phyloP scores from a whole-genome alignment of 2,888 invertebrate species.

The Mesoligia furuncula region DNA sequence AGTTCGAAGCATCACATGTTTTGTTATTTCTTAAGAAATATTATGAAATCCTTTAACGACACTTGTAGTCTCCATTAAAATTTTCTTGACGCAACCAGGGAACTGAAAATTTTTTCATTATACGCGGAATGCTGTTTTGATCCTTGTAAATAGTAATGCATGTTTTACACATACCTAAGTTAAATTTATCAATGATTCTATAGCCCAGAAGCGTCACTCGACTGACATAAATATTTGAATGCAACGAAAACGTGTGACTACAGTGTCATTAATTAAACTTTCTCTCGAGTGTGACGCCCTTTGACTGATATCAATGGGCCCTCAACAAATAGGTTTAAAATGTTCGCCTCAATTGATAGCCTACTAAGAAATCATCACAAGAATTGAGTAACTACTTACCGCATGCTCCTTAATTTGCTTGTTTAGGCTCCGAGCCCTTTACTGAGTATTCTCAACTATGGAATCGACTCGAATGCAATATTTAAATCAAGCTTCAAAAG shows the following conservation, averaged over 20 bases:
- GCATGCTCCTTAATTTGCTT: conserved; percentile 58
- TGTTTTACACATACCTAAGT: not conserved
- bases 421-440: conserved; percentile 52
- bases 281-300: conserved; percentile 74
- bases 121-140: not conserved
- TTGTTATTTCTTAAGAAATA: conserved; percentile 19
- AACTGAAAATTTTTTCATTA: conserved; percentile 1
- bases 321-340: conserved; percentile 70
- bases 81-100: not conserved
- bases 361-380: conserved; percentile 63
- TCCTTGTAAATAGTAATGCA: not conserved
- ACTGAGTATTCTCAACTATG: conserved; percentile 15
- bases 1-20: conserved; percentile 21
- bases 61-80: conserved; percentile 3
- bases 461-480: conserved; percentile 38
- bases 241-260: conserved; percentile 70
- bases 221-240: conserved; percentile 74
- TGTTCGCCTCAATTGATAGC: conserved; percentile 66
- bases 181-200: conserved; percentile 48
- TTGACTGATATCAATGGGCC: conserved; percentile 72
- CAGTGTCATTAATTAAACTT: conserved; percentile 77
- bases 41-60: conserved; percentile 27
- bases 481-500: conserved; percentile 17
- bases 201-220: conserved; percentile 64
- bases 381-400: conserved; percentile 63